Percentiles rank a stretch among this genome's conserved stretches.
phyloP scores from a whole-genome alignment of 37 sponge, comb jelly and placozoan genomes.

The Tethya wilhelma region DNA sequence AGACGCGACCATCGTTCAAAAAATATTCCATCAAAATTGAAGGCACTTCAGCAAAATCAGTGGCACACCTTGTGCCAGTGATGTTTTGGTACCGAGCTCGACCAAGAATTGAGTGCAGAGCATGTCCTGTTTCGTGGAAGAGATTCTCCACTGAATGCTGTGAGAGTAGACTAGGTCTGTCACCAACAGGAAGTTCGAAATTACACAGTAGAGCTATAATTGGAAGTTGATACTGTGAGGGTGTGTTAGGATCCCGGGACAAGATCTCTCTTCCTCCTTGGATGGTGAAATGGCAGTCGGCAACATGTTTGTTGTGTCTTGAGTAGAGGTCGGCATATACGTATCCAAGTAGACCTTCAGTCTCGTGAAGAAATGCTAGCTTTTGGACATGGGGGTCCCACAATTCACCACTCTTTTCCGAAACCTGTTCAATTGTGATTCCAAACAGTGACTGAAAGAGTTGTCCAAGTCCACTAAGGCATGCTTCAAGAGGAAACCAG shows the following conservation, averaged over 20 bases:
- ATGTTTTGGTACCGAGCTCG: conserved; percentile 88
- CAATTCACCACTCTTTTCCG: conserved; percentile 54
- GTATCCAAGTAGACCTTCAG: conserved; percentile 65
- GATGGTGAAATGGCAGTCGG: conserved; percentile 87
- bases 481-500: conserved; percentile 64
- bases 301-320: conserved; percentile 42
- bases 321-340: conserved; percentile 75
- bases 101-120: conserved; percentile 90
- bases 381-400: conserved; percentile 76
- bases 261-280: conserved; percentile 67
- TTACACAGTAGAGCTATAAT: conserved; percentile 78
- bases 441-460: conserved; percentile 69
- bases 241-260: background rate
- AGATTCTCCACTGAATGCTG: conserved; percentile 77
- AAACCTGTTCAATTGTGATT: conserved; percentile 41
- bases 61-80: conserved; percentile 92
- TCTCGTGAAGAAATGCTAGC: conserved; percentile 61
- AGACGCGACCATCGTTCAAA: conserved; percentile 65
- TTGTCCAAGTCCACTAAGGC: conserved; percentile 63
- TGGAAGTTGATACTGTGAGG: conserved; percentile 69
- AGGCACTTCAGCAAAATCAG: conserved; percentile 96
- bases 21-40: conserved; percentile 93
- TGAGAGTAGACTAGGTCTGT: conserved; percentile 32
- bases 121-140: conserved; percentile 98
- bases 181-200: conserved; percentile 9